phyloP scores from a whole-genome alignment of 2,888 invertebrate genomes.

The Orchesella flavescens region DNA sequence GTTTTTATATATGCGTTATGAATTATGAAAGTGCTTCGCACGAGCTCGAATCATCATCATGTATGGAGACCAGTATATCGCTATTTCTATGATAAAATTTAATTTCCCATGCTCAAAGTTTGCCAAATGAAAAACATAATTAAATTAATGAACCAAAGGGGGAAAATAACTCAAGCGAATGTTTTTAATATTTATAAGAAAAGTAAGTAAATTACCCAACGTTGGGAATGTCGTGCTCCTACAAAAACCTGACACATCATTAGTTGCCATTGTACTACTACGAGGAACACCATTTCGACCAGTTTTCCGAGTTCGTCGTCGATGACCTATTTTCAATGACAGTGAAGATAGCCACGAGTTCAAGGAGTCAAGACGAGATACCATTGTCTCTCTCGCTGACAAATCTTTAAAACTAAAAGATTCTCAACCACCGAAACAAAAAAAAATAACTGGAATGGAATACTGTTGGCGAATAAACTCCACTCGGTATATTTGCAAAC shows the following conservation, averaged over 20 bases:
- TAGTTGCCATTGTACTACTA: constrained; percentile 71
- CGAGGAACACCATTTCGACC: constrained; percentile 69
- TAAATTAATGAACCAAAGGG: too few relatives aligned
- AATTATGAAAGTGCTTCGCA: too few relatives aligned
- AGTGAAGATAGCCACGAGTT: constrained; percentile 72
- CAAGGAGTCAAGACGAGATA: constrained; percentile 71
- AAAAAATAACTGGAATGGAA: not conserved
- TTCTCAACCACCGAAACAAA: not conserved
- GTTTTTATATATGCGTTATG: too few relatives aligned
- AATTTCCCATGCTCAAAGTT: too few relatives aligned
- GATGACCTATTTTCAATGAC: constrained; percentile 72
- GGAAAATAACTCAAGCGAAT: too few relatives aligned
- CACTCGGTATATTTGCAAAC: not conserved
- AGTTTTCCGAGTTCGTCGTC: constrained; percentile 70
- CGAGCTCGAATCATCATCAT: too few relatives aligned
- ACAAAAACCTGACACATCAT: constrained; percentile 71
- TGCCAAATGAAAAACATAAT: too few relatives aligned
- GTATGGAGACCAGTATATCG: too few relatives aligned
- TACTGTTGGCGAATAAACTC: not conserved
- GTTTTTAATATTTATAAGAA: too few relatives aligned
- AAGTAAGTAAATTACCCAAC: constrained; percentile 68
- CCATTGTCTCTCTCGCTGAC: constrained; percentile 65
- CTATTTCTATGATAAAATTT: too few relatives aligned
- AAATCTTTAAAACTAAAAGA: not conserved
- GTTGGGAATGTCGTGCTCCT: constrained; percentile 72